Evolutionary conservation across 2,113 vertebrate genomes (phyloP).

Genomic region (Nesoenas mayeri): DNA sequence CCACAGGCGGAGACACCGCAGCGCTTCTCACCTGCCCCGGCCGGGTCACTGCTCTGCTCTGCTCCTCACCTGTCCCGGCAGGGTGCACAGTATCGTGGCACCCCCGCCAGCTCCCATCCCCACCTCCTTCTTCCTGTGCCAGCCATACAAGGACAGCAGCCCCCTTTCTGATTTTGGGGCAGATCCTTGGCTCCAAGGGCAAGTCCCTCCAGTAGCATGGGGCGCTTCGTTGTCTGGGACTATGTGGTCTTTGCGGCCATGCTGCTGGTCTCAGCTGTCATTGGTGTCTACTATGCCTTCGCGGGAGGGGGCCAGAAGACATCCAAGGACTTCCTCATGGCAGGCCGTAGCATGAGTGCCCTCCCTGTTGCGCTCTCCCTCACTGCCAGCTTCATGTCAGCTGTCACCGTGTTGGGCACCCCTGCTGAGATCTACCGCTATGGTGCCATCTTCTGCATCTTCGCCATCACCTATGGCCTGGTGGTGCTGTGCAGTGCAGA

Average conservation of each 20-base stretch:
- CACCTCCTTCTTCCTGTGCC: not conserved
- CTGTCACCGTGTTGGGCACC: constrained; percentile 88
- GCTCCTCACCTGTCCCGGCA: too few relatives aligned
- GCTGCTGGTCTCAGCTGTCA: constrained; percentile 85
- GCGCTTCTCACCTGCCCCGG: too few relatives aligned
- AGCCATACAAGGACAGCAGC: not conserved
- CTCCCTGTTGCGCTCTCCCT: constrained; percentile 90
- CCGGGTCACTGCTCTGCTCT: not conserved
- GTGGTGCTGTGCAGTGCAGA: constrained; percentile 85
- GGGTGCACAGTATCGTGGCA: not conserved
- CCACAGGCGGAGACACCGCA: not conserved
- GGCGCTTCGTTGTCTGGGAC: constrained; percentile 82
- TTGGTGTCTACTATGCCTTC: constrained; percentile 89
- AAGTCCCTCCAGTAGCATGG: not conserved
- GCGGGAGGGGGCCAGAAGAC: constrained; percentile 75
- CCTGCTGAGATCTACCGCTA: constrained; percentile 90
- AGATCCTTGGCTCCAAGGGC: not conserved
- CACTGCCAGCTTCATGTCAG: constrained; percentile 96
- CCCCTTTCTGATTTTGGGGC: not conserved
- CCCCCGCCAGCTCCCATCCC: fast-evolving
- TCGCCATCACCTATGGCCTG: constrained; percentile 79
- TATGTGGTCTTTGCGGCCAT: constrained; percentile 90
- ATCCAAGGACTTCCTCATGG: constrained; percentile 86
- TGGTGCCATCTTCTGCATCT: constrained; percentile 80
- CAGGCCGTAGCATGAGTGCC: constrained; percentile 83